phyloP scores from a whole-genome alignment of 2,888 invertebrate genomes.

The Imbricaverruca yamaguchii region DNA sequence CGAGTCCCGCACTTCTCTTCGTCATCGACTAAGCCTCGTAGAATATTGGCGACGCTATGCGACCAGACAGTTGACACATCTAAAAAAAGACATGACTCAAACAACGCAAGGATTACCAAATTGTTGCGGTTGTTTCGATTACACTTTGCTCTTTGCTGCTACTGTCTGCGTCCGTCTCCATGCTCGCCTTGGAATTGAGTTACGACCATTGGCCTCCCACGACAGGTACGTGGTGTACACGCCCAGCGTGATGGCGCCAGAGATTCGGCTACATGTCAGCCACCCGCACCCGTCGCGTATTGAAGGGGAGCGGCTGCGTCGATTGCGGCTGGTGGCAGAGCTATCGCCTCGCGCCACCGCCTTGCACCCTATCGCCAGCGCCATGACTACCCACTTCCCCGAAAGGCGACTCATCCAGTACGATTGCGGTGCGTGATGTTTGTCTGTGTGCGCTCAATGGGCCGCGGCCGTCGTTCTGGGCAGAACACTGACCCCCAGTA shows the following conservation, averaged over 20 bases:
- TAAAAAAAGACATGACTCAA: too few relatives aligned
- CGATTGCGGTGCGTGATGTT: slow-evolving; percentile 72
- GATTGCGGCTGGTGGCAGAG: slow-evolving; percentile 48
- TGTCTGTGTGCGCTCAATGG: not conserved
- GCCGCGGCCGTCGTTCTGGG: not conserved
- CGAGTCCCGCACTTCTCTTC: too few relatives aligned
- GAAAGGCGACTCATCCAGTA: slow-evolving; percentile 97
- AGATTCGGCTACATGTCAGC: slow-evolving; percentile 57
- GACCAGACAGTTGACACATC: too few relatives aligned
- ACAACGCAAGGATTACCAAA: too few relatives aligned
- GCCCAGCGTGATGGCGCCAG: slow-evolving; percentile 61
- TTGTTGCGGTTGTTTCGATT: too few relatives aligned
- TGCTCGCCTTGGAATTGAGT: too few relatives aligned
- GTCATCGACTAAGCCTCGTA: too few relatives aligned
- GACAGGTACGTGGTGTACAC: slow-evolving; percentile 69
- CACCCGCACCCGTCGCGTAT: slow-evolving; percentile 59
- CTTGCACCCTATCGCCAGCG: slow-evolving; percentile 70
- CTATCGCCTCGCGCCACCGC: slow-evolving; percentile 57
- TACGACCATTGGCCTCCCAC: slow-evolving; percentile 40
- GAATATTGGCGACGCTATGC: too few relatives aligned
- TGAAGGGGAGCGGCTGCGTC: slow-evolving; percentile 48
- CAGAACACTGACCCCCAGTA: not conserved
- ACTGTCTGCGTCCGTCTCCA: too few relatives aligned
- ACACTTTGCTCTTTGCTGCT: too few relatives aligned
- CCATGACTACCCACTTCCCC: slow-evolving; percentile 87